These are phyloP conservation scores for Sinotaia quadrata DNA, from an alignment of 2,888 invertebrate species.

Conservation along the genomic window DNA sequence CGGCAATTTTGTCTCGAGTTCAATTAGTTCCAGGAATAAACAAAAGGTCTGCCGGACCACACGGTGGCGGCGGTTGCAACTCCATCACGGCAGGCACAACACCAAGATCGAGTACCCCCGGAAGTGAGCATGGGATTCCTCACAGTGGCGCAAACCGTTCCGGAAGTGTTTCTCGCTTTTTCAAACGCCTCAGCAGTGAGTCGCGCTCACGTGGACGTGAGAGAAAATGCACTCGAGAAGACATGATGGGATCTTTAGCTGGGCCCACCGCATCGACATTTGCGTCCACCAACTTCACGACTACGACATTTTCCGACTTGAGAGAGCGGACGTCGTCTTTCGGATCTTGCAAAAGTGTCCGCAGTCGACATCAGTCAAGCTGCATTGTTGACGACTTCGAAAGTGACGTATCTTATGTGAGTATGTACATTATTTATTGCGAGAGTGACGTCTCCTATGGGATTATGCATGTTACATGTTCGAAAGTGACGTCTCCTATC, in stretches of 20 bases:
- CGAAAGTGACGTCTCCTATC: too few relatives aligned
- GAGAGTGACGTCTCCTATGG: too few relatives aligned
- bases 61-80: not conserved
- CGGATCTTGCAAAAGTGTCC: constrained; percentile 47
- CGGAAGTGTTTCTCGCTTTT: constrained; percentile 42
- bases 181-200: constrained; percentile 43
- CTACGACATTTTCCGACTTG: constrained; percentile 22
- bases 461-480: too few relatives aligned
- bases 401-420: constrained; percentile 58
- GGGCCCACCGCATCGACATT: constrained; percentile 6
- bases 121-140: not conserved
- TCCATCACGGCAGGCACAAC: constrained; percentile 12
- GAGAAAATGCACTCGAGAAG: constrained; percentile 28
- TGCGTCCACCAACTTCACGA: not conserved
- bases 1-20: constrained; percentile 60
- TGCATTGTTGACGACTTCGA: constrained; percentile 58
- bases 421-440: constrained; percentile 24
- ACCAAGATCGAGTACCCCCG: not conserved
- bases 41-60: constrained; percentile 16
- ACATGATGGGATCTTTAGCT: constrained; percentile 6
- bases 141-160: constrained; percentile 33
- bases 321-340: constrained; percentile 46
- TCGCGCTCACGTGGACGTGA: constrained; percentile 32
- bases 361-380: constrained; percentile 52
- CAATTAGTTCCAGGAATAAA: not conserved